These are phyloP conservation scores for Pelagia noctiluca DNA, from an alignment of 30 jellyfish, hydroid and myxozoan species.

Conservation along the genomic window DNA sequence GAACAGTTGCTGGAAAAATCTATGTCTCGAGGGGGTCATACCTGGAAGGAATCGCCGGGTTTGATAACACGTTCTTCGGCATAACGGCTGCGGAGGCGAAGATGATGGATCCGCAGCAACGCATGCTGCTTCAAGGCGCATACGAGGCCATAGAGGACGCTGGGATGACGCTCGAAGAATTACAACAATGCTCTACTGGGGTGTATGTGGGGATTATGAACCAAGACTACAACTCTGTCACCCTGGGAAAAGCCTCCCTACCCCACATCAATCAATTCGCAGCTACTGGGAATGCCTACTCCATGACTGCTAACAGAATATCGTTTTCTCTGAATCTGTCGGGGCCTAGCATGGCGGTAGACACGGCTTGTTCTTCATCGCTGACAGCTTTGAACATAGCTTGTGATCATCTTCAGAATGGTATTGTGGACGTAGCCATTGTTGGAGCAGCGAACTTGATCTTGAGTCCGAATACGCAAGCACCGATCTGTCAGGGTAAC, in stretches of 20 bases:
- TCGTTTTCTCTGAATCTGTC: slow-evolving; percentile 58
- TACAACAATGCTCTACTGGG: too few relatives aligned
- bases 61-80: slow-evolving; percentile 65
- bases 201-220: slow-evolving; percentile 64
- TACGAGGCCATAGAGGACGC: slow-evolving; percentile 76
- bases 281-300: slow-evolving; percentile 46
- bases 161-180: too few relatives aligned
- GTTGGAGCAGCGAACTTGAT: slow-evolving; percentile 64
- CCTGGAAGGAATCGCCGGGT: slow-evolving; percentile 40
- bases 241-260: neutral
- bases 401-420: slow-evolving; percentile 44
- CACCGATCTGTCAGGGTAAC: slow-evolving; percentile 42
- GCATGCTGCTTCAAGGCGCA: slow-evolving; percentile 68
- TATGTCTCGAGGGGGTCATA: slow-evolving; percentile 62
- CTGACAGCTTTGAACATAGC: slow-evolving; percentile 61
- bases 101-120: too few relatives aligned
- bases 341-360: slow-evolving; percentile 65
- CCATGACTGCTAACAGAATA: slow-evolving; percentile 59
- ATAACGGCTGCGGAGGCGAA: slow-evolving; percentile 46
- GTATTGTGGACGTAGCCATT: slow-evolving; percentile 50
- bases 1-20: slow-evolving; percentile 44
- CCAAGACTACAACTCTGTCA: slow-evolving; percentile 26
- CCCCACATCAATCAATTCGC: slow-evolving; percentile 38
- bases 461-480: slow-evolving; percentile 37
- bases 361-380: slow-evolving; percentile 68